A percentile compares a stretch with the other conserved stretches of the same genome.
phyloP scores from a whole-genome alignment of 1,140 invertebrate species.

The Hyles euphorbiae region DNA sequence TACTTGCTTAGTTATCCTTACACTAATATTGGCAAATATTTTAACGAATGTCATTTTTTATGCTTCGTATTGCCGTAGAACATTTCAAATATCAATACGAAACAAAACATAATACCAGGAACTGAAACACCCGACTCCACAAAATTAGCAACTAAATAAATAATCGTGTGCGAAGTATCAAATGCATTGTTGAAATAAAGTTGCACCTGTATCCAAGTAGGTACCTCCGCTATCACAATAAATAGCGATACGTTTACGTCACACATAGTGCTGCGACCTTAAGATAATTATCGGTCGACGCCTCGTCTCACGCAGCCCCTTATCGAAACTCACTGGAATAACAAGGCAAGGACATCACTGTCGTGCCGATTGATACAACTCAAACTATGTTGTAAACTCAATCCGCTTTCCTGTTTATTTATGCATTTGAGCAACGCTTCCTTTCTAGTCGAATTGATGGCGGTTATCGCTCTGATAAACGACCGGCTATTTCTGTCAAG shows the following conservation, averaged over 20 bases:
- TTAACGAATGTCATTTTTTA: no score
- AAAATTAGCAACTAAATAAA: no score
- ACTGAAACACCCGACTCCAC: no score
- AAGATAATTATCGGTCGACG: slow-evolving; percentile 72
- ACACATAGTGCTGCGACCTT: slow-evolving; percentile 64
- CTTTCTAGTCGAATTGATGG: slow-evolving; percentile 10
- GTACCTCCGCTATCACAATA: slow-evolving; percentile 32
- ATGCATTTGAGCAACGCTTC: slow-evolving; percentile 10
- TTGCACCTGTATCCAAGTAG: slow-evolving; percentile 36
- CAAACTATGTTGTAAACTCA: slow-evolving; percentile 6
- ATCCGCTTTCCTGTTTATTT: slow-evolving; percentile 12
- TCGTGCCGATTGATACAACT: slow-evolving; percentile 27
- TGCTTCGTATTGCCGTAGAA: no score
- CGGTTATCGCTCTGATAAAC: slow-evolving; percentile 12
- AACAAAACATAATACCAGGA: neutral
- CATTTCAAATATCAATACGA: no score
- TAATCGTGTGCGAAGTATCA: neutral
- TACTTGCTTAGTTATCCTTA: no score
- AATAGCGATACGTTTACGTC: slow-evolving; percentile 52
- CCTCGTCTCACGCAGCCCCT: slow-evolving; percentile 40
- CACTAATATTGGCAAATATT: no score
- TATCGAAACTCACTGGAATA: slow-evolving; percentile 41
- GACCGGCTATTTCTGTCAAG: slow-evolving; percentile 15
- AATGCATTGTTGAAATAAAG: slow-evolving; percentile 11
- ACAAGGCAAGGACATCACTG: slow-evolving; percentile 57